Evolutionary conservation across 2,888 invertebrate genomes (phyloP).

Genomic region (Scrobipalpa costella): DNA sequence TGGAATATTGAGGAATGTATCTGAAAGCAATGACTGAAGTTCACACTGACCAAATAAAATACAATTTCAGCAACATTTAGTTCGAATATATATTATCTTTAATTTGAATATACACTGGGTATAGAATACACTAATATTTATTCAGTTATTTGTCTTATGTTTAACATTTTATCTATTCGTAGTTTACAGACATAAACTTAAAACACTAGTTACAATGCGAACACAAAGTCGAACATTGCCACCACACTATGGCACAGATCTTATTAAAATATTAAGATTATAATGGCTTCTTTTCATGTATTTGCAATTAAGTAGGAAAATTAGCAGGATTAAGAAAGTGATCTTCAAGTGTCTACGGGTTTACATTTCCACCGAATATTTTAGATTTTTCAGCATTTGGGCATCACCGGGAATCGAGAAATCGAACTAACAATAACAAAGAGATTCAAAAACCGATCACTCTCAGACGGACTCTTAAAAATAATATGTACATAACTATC

Average conservation of each 20-base stretch:
- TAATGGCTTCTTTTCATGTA: slow-evolving; percentile 56
- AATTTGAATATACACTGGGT: slow-evolving; percentile 50
- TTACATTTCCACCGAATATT: not conserved
- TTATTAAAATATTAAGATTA: slow-evolving; percentile 59
- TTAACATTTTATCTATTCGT: slow-evolving; percentile 66
- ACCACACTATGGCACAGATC: slow-evolving; percentile 79
- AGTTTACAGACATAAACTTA: slow-evolving; percentile 72
- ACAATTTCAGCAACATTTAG: slow-evolving; percentile 42
- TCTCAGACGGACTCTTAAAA: slow-evolving; percentile 75
- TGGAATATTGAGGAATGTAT: slow-evolving; percentile 60
- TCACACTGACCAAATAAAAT: slow-evolving; percentile 41
- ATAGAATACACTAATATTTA: slow-evolving; percentile 43
- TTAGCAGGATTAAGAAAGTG: slow-evolving; percentile 34
- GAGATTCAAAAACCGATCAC: slow-evolving; percentile 79
- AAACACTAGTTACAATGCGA: slow-evolving; percentile 67
- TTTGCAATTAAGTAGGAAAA: slow-evolving; percentile 43
- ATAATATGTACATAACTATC: slow-evolving; percentile 78
- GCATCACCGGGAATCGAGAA: slow-evolving; percentile 47
- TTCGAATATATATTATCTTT: slow-evolving; percentile 33
- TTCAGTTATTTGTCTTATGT: slow-evolving; percentile 60
- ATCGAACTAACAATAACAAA: slow-evolving; percentile 57
- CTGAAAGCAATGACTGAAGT: slow-evolving; percentile 44
- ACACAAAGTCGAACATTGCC: slow-evolving; percentile 71
- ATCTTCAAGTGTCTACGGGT: slow-evolving; percentile 29
- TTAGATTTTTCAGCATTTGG: slow-evolving; percentile 25